These are phyloP conservation scores for Temnothorax rugatulus DNA, from an alignment of 2,888 invertebrate species.

Conservation along the genomic window DNA sequence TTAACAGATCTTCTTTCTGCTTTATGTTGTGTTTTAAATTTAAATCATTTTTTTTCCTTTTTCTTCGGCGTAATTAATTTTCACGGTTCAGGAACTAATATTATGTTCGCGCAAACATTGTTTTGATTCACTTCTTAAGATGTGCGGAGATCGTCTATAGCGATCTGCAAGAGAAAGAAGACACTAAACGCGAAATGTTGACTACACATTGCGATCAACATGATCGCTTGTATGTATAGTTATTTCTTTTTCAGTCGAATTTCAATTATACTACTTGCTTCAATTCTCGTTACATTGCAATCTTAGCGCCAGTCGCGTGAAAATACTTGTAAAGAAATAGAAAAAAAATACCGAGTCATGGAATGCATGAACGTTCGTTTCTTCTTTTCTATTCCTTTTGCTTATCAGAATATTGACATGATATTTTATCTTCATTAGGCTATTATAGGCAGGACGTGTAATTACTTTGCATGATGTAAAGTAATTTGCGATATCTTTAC, in stretches of 20 bases:
- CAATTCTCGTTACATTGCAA: conserved; percentile 46
- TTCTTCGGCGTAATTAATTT: neutral
- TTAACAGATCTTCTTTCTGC: neutral
- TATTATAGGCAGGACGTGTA: conserved; percentile 17
- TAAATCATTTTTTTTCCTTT: neutral
- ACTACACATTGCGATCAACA: conserved; percentile 1
- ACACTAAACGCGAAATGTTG: neutral
- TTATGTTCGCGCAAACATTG: neutral
- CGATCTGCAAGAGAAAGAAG: neutral
- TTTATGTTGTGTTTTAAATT: neutral
- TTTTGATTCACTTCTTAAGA: neutral
- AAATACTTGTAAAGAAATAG: conserved; percentile 35
- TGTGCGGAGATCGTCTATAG: neutral
- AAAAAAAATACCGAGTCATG: conserved; percentile 38
- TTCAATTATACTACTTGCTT: conserved; percentile 21
- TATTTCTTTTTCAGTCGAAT: conserved; percentile 23
- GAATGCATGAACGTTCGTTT: conserved; percentile 13
- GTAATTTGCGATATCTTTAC: conserved; percentile 34
- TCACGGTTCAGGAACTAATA: conserved; percentile 4
- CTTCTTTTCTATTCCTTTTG: conserved; percentile 19
- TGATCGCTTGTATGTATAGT: neutral
- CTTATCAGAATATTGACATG: neutral
- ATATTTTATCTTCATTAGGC: neutral
- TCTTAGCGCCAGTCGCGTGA: conserved; percentile 59
- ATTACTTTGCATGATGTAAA: conserved; percentile 13